A percentile compares a stretch with the other conserved stretches of the same genome.
These are phyloP conservation scores for Peromyscus leucopus DNA, from an alignment of 2,113 vertebrate species.

Conservation along the genomic window DNA sequence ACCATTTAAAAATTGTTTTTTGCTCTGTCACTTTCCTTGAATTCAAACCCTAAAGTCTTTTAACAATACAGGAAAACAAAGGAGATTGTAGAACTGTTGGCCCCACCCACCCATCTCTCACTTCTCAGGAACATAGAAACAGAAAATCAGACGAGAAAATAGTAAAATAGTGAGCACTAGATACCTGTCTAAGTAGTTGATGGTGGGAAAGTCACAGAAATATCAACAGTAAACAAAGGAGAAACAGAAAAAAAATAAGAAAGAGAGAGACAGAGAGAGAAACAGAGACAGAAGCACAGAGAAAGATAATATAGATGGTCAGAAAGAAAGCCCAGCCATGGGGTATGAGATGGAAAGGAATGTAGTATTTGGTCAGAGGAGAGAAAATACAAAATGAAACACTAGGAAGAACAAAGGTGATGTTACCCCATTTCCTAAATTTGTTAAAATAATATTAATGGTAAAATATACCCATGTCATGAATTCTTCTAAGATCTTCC, in stretches of 20 bases:
- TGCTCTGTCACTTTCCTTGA: not conserved
- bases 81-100: accelerated
- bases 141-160: not conserved
- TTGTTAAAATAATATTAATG: not conserved
- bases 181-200: not conserved
- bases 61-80: not conserved
- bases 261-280: not conserved
- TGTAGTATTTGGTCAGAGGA: not conserved
- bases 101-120: not conserved
- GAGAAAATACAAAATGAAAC: not conserved
- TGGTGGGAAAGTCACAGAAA: not conserved
- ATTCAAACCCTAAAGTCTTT: not conserved
- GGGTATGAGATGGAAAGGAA: too few species aligned
- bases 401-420: not conserved
- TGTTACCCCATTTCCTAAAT: not conserved
- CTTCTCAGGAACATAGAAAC: not conserved
- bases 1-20: too few species aligned
- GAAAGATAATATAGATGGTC: not conserved
- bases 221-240: not conserved
- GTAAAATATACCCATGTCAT: not conserved
- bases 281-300: not conserved
- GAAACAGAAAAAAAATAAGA: not conserved
- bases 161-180: not conserved
- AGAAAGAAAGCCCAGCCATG: not conserved
- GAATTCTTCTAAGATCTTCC: not conserved